A percentile compares a stretch with the other conserved stretches of the same genome.
phyloP scores from a whole-genome alignment of 1,140 invertebrate genomes.

The Yoshiicerus persimilis region DNA sequence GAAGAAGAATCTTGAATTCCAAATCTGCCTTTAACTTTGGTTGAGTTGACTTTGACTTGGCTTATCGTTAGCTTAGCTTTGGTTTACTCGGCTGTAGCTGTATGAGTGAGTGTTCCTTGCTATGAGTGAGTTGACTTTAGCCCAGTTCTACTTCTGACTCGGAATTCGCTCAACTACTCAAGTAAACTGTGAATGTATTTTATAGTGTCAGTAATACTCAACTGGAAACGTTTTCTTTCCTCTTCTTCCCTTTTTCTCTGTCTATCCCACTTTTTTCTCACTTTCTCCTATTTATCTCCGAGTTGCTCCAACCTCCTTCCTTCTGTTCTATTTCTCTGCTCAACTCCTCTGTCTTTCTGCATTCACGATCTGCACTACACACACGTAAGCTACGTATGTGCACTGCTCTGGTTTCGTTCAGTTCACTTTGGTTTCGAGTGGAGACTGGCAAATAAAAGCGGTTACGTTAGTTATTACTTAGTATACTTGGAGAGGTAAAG shows the following conservation, averaged over 20 bases:
- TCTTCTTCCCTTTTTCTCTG: background rate
- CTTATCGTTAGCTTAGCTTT: background rate
- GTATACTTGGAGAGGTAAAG: background rate
- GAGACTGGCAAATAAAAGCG: background rate
- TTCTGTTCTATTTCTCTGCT: background rate
- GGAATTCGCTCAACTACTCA: background rate
- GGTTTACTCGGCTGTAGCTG: background rate
- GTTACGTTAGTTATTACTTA: background rate
- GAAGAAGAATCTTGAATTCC: conserved; percentile 2
- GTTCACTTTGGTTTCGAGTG: background rate
- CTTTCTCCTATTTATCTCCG: background rate
- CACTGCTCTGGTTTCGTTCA: background rate
- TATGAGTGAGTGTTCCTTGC: background rate
- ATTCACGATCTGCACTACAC: no score
- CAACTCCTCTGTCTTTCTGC: background rate
- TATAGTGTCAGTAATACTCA: background rate
- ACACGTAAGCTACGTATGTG: no score
- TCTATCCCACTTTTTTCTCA: background rate
- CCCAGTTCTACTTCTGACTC: background rate
- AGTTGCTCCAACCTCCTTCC: background rate
- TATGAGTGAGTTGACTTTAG: background rate
- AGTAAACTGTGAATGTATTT: background rate
- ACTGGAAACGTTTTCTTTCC: background rate
- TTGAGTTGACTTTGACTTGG: background rate
- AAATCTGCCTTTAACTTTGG: background rate